These are phyloP conservation scores for Excalfactoria chinensis DNA, from an alignment of 2,113 vertebrate species.

Conservation along the genomic window DNA sequence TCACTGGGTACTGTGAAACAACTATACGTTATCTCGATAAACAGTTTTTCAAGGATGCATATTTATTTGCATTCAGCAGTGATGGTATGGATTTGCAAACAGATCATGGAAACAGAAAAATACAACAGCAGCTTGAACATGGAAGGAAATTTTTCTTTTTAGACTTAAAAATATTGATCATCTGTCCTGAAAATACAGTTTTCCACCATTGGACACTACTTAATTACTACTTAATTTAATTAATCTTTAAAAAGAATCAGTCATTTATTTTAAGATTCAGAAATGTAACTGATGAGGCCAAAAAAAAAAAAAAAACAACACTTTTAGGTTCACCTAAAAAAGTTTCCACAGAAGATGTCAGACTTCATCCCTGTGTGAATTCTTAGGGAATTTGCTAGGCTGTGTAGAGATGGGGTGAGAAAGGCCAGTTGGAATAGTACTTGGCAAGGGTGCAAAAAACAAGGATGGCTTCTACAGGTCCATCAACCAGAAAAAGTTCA, in stretches of 20 bases:
- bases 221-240: not conserved
- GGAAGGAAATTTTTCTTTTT: not conserved
- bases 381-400: too few relatives aligned
- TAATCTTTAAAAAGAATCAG: not conserved
- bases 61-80: not conserved
- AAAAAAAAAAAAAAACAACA: not conserved
- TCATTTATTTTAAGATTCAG: not conserved
- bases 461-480: too few relatives aligned
- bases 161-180: not conserved
- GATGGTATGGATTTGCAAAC: not conserved
- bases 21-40: not conserved
- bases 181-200: not conserved
- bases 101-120: not conserved
- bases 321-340: not conserved
- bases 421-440: too few relatives aligned
- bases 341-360: not conserved
- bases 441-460: too few relatives aligned
- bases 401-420: too few relatives aligned
- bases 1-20: not conserved
- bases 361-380: not conserved
- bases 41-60: not conserved
- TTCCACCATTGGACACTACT: not conserved
- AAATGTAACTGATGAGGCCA: not conserved
- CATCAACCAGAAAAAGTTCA: too few relatives aligned
- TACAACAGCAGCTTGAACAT: not conserved